These are phyloP conservation scores for Bombus balteatus DNA, from an alignment of 1,140 invertebrate genomes.

Conservation along the genomic window DNA sequence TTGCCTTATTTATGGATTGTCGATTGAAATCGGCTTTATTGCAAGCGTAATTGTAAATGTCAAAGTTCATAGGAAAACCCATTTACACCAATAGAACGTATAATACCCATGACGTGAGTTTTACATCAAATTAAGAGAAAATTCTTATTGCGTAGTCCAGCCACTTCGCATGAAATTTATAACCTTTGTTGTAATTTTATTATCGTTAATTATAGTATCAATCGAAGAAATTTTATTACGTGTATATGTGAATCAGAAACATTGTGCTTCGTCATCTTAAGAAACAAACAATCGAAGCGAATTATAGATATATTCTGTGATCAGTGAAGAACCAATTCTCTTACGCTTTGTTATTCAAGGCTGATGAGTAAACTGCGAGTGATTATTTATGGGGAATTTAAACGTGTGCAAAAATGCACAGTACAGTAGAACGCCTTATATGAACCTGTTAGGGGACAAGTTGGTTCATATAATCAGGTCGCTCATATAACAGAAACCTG, in stretches of 20 bases:
- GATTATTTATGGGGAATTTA: too few species aligned
- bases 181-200: not conserved
- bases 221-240: not conserved
- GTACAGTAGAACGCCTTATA: too few species aligned
- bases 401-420: too few species aligned
- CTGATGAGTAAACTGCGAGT: slow-evolving; percentile 16
- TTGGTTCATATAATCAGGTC: too few species aligned
- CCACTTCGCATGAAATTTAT: not conserved
- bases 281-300: not conserved
- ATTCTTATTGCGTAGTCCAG: not conserved
- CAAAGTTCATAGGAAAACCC: slow-evolving; percentile 7
- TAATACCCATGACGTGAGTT: not conserved
- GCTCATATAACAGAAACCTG: too few species aligned
- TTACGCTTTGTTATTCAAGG: not conserved
- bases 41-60: not conserved
- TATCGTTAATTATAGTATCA: not conserved
- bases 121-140: not conserved
- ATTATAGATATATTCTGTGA: too few species aligned
- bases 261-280: not conserved
- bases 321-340: not conserved
- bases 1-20: not conserved
- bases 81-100: not conserved
- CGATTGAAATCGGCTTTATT: not conserved
- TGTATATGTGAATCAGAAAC: not conserved
- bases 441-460: too few species aligned